Conservation (phyloP, 2,888 invertebrate genomes). For the Cremastinae sp. region DNA sequence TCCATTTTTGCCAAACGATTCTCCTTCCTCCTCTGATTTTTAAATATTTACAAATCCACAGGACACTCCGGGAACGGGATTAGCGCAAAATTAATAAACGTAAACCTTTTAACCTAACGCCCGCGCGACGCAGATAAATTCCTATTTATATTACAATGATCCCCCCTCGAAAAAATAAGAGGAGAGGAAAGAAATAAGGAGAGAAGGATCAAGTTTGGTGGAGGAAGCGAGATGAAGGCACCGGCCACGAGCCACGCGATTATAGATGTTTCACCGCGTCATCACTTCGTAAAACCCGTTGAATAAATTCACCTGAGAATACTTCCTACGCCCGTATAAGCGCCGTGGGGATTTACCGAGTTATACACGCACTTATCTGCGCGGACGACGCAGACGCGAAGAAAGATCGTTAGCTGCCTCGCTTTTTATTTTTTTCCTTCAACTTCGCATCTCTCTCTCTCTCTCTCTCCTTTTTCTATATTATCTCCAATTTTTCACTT, state of each 20-base stretch:
- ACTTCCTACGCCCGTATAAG: conserved; percentile 60
- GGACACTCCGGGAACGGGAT: conserved; percentile 67
- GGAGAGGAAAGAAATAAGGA: conserved; percentile 12
- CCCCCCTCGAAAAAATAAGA: conserved; percentile 37
- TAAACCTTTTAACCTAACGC: conserved; percentile 78
- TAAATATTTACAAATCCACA: conserved; percentile 57
- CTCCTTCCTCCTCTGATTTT: conserved; percentile 19
- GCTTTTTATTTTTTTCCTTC: conserved; percentile 30
- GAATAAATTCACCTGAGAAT: conserved; percentile 63
- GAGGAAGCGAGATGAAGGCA: conserved; percentile 48
- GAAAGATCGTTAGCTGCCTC: conserved; percentile 55
- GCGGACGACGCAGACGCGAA: conserved; percentile 15
- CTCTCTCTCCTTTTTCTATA: conserved; percentile 28
- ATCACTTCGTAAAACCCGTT: conserved; percentile 77
- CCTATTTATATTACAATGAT: conserved; percentile 78
- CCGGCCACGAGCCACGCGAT: conserved; percentile 73
- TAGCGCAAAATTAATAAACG: conserved; percentile 78
- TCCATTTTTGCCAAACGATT: background rate
- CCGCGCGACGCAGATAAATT: conserved; percentile 75
- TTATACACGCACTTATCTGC: conserved; percentile 7
- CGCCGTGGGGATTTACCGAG: conserved; percentile 54
- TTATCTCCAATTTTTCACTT: conserved; percentile 18
- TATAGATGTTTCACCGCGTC: conserved; percentile 77
- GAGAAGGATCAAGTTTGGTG: conserved; percentile 11
- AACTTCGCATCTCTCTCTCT: conserved; percentile 24